These are phyloP conservation scores for Megaleporinus macrocephalus DNA, from an alignment of 2,113 vertebrate genomes.

Conservation along the genomic window DNA sequence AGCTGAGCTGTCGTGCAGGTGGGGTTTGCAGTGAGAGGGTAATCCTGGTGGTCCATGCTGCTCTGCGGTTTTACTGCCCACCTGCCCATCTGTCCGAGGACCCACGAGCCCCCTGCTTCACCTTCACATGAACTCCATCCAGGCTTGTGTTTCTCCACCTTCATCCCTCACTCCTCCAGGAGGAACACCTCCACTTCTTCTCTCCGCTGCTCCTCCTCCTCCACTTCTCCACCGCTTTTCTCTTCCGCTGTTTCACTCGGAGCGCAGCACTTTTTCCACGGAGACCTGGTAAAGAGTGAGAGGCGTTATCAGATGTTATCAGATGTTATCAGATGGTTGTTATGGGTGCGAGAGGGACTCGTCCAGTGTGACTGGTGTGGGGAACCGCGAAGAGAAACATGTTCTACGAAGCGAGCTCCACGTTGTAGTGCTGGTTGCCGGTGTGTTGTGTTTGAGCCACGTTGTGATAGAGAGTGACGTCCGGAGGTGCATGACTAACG, in stretches of 20 bases:
- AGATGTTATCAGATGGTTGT: no score
- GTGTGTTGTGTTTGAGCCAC: background rate
- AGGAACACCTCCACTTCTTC: background rate
- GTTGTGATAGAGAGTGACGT: background rate
- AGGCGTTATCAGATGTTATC: background rate
- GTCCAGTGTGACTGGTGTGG: background rate
- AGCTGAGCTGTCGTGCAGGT: background rate
- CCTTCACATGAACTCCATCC: background rate
- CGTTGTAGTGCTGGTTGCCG: background rate
- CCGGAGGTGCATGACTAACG: constrained; percentile 4
- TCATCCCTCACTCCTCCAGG: background rate
- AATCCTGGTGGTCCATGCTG: constrained; percentile 1
- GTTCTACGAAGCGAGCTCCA: background rate
- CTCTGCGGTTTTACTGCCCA: background rate
- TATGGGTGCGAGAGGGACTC: background rate
- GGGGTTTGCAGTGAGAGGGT: background rate
- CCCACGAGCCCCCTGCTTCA: background rate
- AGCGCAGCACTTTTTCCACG: background rate
- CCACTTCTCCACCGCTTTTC: background rate
- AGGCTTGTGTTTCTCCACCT: constrained; percentile 1
- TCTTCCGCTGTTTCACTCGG: constrained; percentile 5
- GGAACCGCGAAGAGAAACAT: background rate
- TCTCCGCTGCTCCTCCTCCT: no score
- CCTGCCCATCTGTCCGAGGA: background rate
- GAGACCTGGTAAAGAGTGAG: background rate